Base-by-base conservation (phyloP, 37 sponge, comb jelly and placozoan species). In the Halichondria panicea region DNA sequence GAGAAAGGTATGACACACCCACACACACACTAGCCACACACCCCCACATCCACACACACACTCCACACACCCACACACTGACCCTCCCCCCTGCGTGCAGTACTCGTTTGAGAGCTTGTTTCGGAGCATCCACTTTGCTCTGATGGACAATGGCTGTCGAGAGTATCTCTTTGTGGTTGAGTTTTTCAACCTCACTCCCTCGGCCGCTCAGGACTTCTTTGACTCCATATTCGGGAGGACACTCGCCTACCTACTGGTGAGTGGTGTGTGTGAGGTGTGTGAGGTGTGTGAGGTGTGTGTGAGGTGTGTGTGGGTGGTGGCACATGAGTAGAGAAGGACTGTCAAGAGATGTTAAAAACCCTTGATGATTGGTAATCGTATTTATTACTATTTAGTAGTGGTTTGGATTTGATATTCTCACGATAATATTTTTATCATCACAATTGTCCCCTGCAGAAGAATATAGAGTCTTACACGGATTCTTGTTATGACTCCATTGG, bases 151-250 rank as follows among this genome's bases (percentile, higher is more conserved):
- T 67, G 91, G 81, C 66, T 93, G 92, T 33, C 80, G 93, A 8
- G 99, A 98, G 84, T 98, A 87, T 81, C 66, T 93, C 28, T 98
- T 98, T 58, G 72, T 98, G 42, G 82, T 84, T 32, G 96, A 98
- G 55, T 98, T 98, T 85, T 98, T 98, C 82, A 76, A 84, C 62
- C 77, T 93, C 53, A 75, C 81, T 9, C 75, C 78, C 0, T 76
- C 67, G 38, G 53, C 84, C 19, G 91, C 92, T 13, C 93, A 91
- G 64, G 83, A 87, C 48, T 79, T 94, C 45, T 98, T 98, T 57
- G 80, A 90, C 65, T 55, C 69, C 9, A 82, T 98, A 15, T 63
- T 98, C 25, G 94, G 88, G 22, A 84, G 71, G 65, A 93, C 99
- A 3, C 86, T 93, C 37, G 70, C 78, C 58, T 83, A 73, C 60